These are phyloP conservation scores for Hemiprocne comata DNA, from an alignment of 2,113 vertebrate genomes.

Conservation along the genomic window DNA sequence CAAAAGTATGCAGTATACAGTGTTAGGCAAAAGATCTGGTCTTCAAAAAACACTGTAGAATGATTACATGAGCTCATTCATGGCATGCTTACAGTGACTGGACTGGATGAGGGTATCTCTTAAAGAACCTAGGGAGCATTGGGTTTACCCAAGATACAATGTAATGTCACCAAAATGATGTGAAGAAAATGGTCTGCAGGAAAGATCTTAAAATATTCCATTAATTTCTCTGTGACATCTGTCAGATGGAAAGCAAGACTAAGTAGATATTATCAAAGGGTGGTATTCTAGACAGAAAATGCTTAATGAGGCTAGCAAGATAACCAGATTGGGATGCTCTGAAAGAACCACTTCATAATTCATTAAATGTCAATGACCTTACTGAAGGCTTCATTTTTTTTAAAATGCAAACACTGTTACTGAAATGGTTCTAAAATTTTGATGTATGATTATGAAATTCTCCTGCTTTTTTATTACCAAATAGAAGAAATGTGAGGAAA, in stretches of 20 bases:
- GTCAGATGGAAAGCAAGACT: not conserved
- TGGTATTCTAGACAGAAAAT: not conserved
- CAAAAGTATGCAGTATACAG: not conserved
- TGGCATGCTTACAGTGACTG: not conserved
- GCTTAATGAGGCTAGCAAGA: constrained; percentile 5
- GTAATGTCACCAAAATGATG: not conserved
- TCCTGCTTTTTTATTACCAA: not conserved
- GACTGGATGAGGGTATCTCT: not conserved
- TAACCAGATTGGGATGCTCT: not conserved
- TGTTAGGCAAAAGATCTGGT: not conserved
- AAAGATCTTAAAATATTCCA: constrained; percentile 1
- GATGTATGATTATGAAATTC: not conserved
- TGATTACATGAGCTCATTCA: not conserved
- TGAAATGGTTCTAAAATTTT: constrained; percentile 6
- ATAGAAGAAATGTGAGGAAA: not conserved
- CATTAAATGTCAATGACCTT: not conserved
- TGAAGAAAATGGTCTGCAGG: not conserved
- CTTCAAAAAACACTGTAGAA: not conserved
- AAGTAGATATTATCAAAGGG: constrained; percentile 32
- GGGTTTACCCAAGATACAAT: not conserved
- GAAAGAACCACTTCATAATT: constrained; percentile 34
- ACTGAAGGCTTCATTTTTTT: not conserved
- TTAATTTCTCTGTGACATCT: not conserved
- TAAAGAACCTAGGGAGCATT: not conserved
- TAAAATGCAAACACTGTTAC: not conserved